Percentiles rank a stretch among this genome's conserved stretches.
Evolutionary conservation across 2,113 vertebrate species (phyloP).

Genomic region (Rhabdomys dilectus): DNA sequence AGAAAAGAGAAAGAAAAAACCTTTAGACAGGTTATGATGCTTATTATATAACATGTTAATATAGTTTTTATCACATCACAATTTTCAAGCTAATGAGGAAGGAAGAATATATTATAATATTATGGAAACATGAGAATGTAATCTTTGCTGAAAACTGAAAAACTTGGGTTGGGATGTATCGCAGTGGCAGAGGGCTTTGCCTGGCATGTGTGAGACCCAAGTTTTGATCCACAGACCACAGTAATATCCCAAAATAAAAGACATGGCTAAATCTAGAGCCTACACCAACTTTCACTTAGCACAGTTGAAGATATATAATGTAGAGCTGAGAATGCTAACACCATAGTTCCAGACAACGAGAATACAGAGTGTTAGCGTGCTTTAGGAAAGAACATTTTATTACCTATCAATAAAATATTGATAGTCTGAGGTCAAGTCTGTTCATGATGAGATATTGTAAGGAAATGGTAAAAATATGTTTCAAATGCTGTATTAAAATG

Average conservation of each 20-base stretch:
- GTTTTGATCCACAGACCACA: not conserved
- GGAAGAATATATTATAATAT: not conserved
- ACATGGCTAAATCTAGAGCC: not conserved
- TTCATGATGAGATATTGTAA: not conserved
- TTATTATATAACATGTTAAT: not conserved
- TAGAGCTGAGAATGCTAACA: not conserved
- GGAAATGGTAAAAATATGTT: conserved; percentile 13
- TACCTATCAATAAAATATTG: conserved; percentile 14
- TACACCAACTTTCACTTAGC: not conserved
- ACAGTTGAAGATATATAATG: not conserved
- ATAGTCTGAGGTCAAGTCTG: not conserved
- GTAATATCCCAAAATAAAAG: not conserved
- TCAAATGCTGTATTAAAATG: not conserved
- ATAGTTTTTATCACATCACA: not conserved
- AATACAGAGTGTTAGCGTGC: not conserved
- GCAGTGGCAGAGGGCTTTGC: not conserved
- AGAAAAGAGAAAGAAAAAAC: no score
- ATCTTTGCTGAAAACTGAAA: not conserved
- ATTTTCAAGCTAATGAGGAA: not conserved
- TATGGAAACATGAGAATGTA: not conserved
- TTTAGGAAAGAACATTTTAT: conserved; percentile 13
- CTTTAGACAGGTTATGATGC: not conserved
- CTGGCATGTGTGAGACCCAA: not conserved
- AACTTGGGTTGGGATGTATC: not conserved
- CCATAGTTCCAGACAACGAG: not conserved